phyloP scores from a whole-genome alignment of 2,888 invertebrate species.

The Timema cristinae region DNA sequence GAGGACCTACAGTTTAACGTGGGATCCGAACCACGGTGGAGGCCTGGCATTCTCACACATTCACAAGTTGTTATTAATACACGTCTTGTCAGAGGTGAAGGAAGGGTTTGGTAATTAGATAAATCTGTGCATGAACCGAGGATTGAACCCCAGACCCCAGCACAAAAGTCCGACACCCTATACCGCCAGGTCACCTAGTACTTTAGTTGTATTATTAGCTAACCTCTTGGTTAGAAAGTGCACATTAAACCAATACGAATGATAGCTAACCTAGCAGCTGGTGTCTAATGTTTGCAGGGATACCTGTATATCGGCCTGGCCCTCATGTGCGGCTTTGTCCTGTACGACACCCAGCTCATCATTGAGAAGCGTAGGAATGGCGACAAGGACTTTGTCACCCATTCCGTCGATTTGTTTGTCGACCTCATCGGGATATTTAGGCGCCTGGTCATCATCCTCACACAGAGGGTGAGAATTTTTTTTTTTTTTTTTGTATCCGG shows the following conservation, averaged over 20 bases:
- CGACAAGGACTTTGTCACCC: constrained; percentile 88
- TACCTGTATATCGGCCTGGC: constrained; percentile 85
- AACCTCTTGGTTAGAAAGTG: no score
- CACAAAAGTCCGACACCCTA: no score
- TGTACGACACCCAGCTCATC: constrained; percentile 96
- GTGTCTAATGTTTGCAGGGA: constrained; percentile 50
- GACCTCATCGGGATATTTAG: constrained; percentile 94
- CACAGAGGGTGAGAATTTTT: constrained; percentile 67
- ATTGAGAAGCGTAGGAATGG: constrained; percentile 88
- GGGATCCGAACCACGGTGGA: no score
- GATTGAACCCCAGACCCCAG: no score
- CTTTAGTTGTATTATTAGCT: no score
- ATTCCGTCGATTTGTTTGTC: constrained; percentile 90
- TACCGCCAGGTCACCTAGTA: no score
- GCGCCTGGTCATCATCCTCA: constrained; percentile 82
- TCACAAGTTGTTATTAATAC: no score
- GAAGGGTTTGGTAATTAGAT: no score
- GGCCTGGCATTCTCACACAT: no score
- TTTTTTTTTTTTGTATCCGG: not conserved
- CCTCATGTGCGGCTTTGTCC: constrained; percentile 90
- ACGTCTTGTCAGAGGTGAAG: no score
- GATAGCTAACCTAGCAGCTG: constrained; percentile 40
- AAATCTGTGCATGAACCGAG: no score
- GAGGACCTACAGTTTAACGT: no score
- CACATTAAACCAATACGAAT: not conserved